phyloP scores from a whole-genome alignment of 92 coral and sea anemone species.

The Actinernus sp. region DNA sequence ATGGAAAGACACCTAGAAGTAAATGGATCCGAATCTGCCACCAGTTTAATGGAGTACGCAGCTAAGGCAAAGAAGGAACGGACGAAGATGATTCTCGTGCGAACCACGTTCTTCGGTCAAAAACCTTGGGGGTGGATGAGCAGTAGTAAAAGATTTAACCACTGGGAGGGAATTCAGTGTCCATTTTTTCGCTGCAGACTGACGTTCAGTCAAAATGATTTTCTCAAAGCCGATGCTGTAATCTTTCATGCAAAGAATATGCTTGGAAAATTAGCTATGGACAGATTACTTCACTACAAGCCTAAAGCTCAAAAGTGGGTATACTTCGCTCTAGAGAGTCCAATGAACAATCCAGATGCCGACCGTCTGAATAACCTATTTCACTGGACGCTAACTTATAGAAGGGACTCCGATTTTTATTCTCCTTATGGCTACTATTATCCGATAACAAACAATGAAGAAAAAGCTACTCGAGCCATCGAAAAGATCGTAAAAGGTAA shows the following conservation, averaged over 20 bases:
- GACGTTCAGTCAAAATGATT: slow-evolving; percentile 27
- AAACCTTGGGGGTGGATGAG: slow-evolving; percentile 39
- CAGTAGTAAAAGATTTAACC: slow-evolving; percentile 19
- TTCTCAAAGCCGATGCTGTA: slow-evolving; percentile 32
- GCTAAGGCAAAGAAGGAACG: slow-evolving; percentile 12
- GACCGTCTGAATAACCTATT: slow-evolving; percentile 27
- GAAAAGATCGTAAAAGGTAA: slow-evolving; percentile 6
- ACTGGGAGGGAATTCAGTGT: slow-evolving; percentile 43
- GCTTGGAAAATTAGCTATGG: slow-evolving; percentile 7
- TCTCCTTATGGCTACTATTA: slow-evolving; percentile 49
- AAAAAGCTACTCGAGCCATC: not conserved
- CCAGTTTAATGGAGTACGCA: slow-evolving; percentile 13
- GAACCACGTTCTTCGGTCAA: slow-evolving; percentile 27
- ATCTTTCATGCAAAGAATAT: slow-evolving; percentile 48
- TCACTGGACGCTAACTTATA: slow-evolving; percentile 56
- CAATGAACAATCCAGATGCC: slow-evolving; percentile 11
- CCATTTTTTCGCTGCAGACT: slow-evolving; percentile 41
- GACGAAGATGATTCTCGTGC: slow-evolving; percentile 14
- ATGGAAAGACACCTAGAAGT: slow-evolving; percentile 3
- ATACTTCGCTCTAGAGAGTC: slow-evolving; percentile 54
- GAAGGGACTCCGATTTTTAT: slow-evolving; percentile 44
- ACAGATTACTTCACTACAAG: slow-evolving; percentile 18
- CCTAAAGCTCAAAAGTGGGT: slow-evolving; percentile 53
- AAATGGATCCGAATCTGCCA: not conserved
- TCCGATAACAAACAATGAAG: slow-evolving; percentile 6